These are phyloP conservation scores for Drosophila virilis DNA, from an alignment of 1,140 invertebrate genomes.

Conservation along the genomic window DNA sequence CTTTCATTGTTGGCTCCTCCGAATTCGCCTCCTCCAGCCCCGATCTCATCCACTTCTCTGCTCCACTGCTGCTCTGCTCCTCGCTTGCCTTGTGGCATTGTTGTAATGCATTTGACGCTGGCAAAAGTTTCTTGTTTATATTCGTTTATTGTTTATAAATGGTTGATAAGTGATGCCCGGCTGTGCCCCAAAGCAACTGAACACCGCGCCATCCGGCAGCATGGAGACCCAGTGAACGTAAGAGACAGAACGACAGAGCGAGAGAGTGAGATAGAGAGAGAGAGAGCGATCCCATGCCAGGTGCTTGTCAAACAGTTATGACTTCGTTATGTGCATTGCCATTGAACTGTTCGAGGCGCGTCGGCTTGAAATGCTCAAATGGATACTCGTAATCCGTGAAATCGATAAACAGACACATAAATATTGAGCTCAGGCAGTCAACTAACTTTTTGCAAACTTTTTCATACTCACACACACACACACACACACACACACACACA, in stretches of 20 bases:
- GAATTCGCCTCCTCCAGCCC: neutral
- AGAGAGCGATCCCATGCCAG: constrained; percentile 3
- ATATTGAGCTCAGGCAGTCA: constrained; percentile 3
- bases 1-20: constrained; percentile 13
- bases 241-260: neutral
- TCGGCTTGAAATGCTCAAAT: constrained; percentile 14
- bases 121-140: constrained; percentile 78
- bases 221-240: neutral
- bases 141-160: constrained; percentile 82
- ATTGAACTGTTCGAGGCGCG: constrained; percentile 1
- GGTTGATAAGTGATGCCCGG: constrained; percentile 73
- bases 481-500: neutral
- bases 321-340: constrained; percentile 21
- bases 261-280: neutral
- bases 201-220: neutral
- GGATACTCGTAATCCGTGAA: constrained; percentile 14
- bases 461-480: neutral
- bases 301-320: constrained; percentile 49
- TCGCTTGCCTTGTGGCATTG: constrained; percentile 35
- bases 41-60: neutral
- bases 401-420: constrained; percentile 22
- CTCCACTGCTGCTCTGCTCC: neutral
- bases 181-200: constrained; percentile 17
- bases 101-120: constrained; percentile 75
- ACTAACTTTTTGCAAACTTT: constrained; percentile 15